phyloP scores from a whole-genome alignment of 2,888 invertebrate species.

The Cerastis rubricosa region DNA sequence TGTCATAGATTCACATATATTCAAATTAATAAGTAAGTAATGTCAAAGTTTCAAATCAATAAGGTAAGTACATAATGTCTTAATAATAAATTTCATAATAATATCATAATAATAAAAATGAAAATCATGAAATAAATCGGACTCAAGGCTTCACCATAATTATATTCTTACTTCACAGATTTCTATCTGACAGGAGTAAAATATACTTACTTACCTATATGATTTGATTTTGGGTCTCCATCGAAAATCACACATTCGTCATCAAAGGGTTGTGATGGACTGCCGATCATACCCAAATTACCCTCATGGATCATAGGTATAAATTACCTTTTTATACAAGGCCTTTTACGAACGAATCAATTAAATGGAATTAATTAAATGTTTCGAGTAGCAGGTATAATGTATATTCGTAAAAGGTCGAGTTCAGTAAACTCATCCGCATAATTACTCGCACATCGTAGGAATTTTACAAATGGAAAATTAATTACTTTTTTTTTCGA shows the following conservation, averaged over 20 bases:
- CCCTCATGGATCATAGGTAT: constrained; percentile 24
- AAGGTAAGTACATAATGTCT: too few species aligned
- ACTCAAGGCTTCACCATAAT: too few species aligned
- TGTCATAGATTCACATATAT: too few species aligned
- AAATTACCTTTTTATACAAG: constrained; percentile 36
- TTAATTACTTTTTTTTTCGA: constrained; percentile 56
- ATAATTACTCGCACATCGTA: constrained; percentile 55
- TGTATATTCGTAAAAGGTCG: constrained; percentile 50
- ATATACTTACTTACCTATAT: neutral
- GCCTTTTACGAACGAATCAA: constrained; percentile 49
- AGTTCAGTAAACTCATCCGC: constrained; percentile 60
- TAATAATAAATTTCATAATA: too few species aligned
- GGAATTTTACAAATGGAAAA: constrained; percentile 60
- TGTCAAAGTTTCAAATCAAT: too few species aligned
- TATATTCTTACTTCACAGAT: too few species aligned
- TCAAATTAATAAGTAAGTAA: too few species aligned
- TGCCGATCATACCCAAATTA: constrained; percentile 24
- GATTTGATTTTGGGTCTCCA: neutral
- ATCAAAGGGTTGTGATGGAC: constrained; percentile 32
- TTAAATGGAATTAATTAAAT: constrained; percentile 55
- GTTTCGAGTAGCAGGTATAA: constrained; percentile 32
- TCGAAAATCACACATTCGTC: constrained; percentile 21
- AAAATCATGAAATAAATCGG: too few species aligned
- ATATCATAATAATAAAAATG: too few species aligned
- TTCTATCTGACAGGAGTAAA: too few species aligned